Evolutionary conservation across 2,113 vertebrate species (phyloP).

Genomic region (Daboia siamensis): DNA sequence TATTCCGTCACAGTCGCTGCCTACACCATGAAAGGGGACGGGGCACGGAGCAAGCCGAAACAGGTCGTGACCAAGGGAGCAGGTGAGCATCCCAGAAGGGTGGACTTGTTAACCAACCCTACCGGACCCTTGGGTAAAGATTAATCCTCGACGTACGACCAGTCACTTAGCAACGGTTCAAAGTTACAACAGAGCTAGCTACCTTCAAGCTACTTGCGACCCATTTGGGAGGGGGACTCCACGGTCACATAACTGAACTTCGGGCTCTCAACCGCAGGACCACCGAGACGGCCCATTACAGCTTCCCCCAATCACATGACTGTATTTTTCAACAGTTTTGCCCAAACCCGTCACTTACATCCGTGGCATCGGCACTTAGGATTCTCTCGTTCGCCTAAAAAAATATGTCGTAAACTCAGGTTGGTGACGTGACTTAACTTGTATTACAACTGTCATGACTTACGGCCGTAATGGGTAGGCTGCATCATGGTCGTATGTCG

Average conservation of each 20-base stretch:
- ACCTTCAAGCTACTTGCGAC: neutral
- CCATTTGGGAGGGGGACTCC: neutral
- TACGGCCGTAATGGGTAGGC: neutral
- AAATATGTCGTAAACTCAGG: neutral
- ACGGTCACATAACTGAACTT: neutral
- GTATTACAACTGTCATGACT: neutral
- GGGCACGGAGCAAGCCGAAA: conserved; percentile 93
- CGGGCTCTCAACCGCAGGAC: neutral
- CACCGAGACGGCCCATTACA: no score
- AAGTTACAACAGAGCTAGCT: neutral
- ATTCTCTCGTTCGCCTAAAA: neutral
- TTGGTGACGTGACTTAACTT: neutral
- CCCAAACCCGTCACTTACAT: neutral
- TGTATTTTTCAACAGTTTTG: neutral
- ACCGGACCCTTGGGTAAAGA: neutral
- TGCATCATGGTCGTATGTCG: neutral
- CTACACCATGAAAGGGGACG: conserved; percentile 98
- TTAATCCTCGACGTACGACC: neutral
- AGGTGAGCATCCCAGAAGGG: conserved; percentile 68
- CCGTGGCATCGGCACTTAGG: neutral
- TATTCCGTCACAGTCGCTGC: conserved; percentile 97
- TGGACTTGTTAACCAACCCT: no score
- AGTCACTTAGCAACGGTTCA: neutral
- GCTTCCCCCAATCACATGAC: neutral
- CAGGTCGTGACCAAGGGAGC: conserved; percentile 91